Base-by-base conservation (phyloP, 2,888 invertebrate species). In the Neocrepidodera transversa region DNA sequence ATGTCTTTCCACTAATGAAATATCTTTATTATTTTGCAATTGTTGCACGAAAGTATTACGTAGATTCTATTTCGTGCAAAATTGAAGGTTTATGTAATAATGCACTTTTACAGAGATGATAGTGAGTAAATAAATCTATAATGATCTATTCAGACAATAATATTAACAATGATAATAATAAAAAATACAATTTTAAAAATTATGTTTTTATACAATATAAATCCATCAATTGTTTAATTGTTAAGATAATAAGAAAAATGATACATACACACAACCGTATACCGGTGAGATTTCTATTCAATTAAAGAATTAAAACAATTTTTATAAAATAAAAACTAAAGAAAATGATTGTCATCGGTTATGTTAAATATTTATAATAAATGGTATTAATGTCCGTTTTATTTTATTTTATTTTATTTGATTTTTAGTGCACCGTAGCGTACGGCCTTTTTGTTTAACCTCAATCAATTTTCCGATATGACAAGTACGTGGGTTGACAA, bases 401-500 rank as follows among this genome's bases (percentile, higher is more conserved):
- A 13, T 49, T 49, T 38, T 38, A 38, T 38, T 38, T 38, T 5
- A 38, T 38, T 16, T 38, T 8, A n/a, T n/a, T 35, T 13, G 13
- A 13, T 10, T 8, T 5, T 10, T 10, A 35, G 13, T 35, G 11
- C 35, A 16, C 8, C 8, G 10, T 17, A 38, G 38, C 38, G 38
- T 50, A 50, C 50, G 36, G 36, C 50, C 50, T 38, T 50, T 50
- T 36, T 35, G 23, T 20, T 45, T 26, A 35, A 53, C 43, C 17
- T 53, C 53, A 23, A 53, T 53, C 53, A 53, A 53, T 53, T 53
- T 53, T 45, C 53, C 35, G 45, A 35, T 45, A 53, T 53, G 45
- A 53, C 53, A 20, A 32, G 14, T 20, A 38, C 52, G 58, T 58
- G 59, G 59, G 53, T 53, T 47, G 43, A 58, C 52, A 53, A 58